These are phyloP conservation scores for Myripristis jacobus DNA, from an alignment of 2,797 vertebrate species.

Conservation along the genomic window DNA sequence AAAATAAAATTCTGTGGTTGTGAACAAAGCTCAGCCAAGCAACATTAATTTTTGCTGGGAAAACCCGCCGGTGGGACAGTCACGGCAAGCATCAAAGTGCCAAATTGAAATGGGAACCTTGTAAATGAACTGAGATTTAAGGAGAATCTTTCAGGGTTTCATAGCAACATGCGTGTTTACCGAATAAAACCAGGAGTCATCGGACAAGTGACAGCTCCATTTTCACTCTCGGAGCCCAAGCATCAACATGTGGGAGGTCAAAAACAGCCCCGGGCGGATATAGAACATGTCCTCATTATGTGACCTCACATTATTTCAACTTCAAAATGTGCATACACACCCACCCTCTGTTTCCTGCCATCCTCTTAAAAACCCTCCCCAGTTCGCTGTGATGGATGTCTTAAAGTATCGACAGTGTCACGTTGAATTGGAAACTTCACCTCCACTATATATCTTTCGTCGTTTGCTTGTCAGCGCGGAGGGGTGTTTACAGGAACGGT, in stretches of 20 bases:
- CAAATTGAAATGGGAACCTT: background rate
- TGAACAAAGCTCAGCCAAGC: no score
- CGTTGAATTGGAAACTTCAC: slow-evolving; percentile 13
- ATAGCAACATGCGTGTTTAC: background rate
- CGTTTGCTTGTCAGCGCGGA: background rate
- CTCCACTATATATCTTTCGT: background rate
- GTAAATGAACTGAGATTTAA: background rate
- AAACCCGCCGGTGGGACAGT: no score
- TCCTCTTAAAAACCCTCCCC: slow-evolving; percentile 7
- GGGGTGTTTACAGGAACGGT: background rate
- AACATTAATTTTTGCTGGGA: no score
- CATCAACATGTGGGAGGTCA: background rate
- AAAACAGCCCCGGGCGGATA: background rate
- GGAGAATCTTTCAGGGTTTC: background rate
- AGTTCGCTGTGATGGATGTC: slow-evolving; percentile 4
- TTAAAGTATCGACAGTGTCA: background rate
- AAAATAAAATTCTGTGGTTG: no score
- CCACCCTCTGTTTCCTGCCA: background rate
- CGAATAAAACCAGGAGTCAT: background rate
- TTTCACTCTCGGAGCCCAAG: background rate
- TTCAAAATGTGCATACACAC: background rate
- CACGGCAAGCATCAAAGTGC: background rate
- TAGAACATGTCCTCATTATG: background rate
- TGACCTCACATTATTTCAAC: background rate
- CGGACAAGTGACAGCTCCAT: background rate